Evolutionary conservation across 2,113 vertebrate species (phyloP), one percentile per base, ranked within the genome.

Genomic region (Alligator mississippiensis): DNA sequence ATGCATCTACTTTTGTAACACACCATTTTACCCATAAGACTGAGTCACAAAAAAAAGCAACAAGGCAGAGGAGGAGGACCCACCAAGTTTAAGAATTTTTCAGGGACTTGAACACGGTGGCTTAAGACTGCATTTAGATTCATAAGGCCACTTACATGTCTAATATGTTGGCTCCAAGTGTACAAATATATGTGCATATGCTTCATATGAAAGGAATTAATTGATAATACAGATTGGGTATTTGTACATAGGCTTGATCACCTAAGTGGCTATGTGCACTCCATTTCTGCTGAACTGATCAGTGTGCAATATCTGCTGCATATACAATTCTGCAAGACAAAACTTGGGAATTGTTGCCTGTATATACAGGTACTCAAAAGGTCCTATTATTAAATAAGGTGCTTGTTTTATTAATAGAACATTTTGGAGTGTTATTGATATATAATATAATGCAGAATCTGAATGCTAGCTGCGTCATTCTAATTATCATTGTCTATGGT

Each of bases 121-220:
- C 47, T 9, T 47, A 47, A 47, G 7, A 47, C 9, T 47, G 47
- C 47, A 47, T 47, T 47, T 47, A 47, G 47, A 47, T 47, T 47
- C 47, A 47, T 47, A 9, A 47, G 47, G 47, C 47, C 47, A 47
- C 47, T 47, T 47, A 47, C 47, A 47, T 47, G 47, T 47, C 47
- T 47, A 47, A 47, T 47, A 47, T 47, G 47, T 47, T 47, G 47
- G 47, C 47, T 47, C 47, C 28, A 76, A 19, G 68, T 88, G 68
- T 74, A n/a, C 38, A 72, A 89, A 22, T 54, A 34, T 13, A n/a
- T 87, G 68, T 94, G 72, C n/a, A 18, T 1, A 0, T 88, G 60
- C 72, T 34, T 82, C 14, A 21, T 77, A 55, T 80, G 72, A 89
- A 84, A 88, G 83, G 59, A 87, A 85, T 62, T 8, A 21, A 55